phyloP scores from a whole-genome alignment of 2,113 vertebrate genomes.

The Menura novaehollandiae region DNA sequence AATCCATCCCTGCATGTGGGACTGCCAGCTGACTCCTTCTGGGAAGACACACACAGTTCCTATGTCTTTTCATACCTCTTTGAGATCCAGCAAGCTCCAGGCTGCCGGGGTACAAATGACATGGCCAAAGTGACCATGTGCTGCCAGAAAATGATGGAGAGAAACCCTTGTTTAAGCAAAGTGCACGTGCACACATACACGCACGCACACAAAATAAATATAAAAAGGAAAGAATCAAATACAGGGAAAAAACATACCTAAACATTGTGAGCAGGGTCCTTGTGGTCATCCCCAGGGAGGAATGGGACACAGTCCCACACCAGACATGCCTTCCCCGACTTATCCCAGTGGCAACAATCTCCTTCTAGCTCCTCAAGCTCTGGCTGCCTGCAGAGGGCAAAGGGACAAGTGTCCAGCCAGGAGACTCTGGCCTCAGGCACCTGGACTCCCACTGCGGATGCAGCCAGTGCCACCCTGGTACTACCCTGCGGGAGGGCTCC shows the following conservation, averaged over 20 bases:
- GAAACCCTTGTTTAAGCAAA: not conserved
- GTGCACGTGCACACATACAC: not conserved
- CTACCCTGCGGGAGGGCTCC: not conserved
- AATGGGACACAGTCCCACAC: not conserved
- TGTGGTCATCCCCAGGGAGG: not conserved
- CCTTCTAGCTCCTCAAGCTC: not conserved
- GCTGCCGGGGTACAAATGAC: not conserved
- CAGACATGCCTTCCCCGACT: not conserved
- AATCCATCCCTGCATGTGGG: not conserved
- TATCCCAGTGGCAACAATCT: not conserved
- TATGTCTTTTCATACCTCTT: not conserved
- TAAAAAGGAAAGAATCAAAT: not conserved
- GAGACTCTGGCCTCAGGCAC: not conserved
- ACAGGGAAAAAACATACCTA: accelerated
- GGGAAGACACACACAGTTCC: not conserved
- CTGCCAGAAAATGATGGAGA: not conserved
- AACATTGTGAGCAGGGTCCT: not conserved
- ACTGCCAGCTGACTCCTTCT: not conserved
- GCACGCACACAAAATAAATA: not conserved
- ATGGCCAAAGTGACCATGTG: accelerated
- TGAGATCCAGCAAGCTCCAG: not conserved
- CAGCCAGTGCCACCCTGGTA: not conserved
- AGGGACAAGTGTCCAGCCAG: not conserved
- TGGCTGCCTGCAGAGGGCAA: not conserved
- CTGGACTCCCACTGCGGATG: not conserved